phyloP scores from a whole-genome alignment of 2,888 invertebrate species.

The Hypolimnas misippus region DNA sequence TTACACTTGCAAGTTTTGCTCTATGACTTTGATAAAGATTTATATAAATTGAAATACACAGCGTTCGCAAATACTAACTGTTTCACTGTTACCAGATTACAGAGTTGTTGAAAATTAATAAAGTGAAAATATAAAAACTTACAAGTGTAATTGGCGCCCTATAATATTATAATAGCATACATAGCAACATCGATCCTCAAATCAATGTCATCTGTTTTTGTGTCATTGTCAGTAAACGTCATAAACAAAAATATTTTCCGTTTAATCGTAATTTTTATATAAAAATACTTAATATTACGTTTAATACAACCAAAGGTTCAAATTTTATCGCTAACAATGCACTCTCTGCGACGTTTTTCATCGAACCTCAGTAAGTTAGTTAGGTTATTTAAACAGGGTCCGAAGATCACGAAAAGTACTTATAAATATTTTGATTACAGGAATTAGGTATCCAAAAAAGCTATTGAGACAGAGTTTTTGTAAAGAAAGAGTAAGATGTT shows the following conservation, averaged over 20 bases:
- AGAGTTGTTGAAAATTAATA: too few species aligned
- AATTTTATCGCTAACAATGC: slow-evolving; percentile 35
- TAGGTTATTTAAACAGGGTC: slow-evolving; percentile 30
- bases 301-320: not conserved
- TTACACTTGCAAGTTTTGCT: too few species aligned
- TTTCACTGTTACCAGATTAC: too few species aligned
- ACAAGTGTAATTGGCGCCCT: too few species aligned
- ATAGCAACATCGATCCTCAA: too few species aligned
- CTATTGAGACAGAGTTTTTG: slow-evolving; percentile 34
- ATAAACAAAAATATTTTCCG: not conserved
- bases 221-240: not conserved
- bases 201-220: not conserved
- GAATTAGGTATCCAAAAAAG: slow-evolving; percentile 39
- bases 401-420: not conserved
- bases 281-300: not conserved
- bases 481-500: slow-evolving; percentile 49
- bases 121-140: too few species aligned
- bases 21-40: too few species aligned
- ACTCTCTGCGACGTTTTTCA: slow-evolving; percentile 40
- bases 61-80: too few species aligned
- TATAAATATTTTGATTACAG: slow-evolving; percentile 33
- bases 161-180: too few species aligned
- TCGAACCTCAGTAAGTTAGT: slow-evolving; percentile 44
- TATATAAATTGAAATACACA: too few species aligned
- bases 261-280: not conserved